Percentiles rank a stretch among this genome's conserved stretches.
Conservation (phyloP, 1,140 invertebrate species). For the Ceratosolen solmsi region DNA sequence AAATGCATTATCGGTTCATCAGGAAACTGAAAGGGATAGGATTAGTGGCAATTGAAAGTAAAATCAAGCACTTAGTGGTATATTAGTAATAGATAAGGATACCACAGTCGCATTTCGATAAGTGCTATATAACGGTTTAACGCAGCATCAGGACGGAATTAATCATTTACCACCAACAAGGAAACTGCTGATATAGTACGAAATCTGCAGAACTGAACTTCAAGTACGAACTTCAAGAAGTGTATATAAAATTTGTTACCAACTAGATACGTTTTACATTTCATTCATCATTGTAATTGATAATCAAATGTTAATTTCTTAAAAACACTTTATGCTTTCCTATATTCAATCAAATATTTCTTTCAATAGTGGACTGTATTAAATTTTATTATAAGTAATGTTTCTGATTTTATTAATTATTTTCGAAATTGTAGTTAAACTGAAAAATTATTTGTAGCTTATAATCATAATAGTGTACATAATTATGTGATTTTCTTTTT, state of each 20-base stretch:
- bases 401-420: too few relatives aligned
- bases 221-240: slow-evolving; percentile 3
- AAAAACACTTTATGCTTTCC: too few relatives aligned
- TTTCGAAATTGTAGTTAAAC: too few relatives aligned
- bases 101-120: slow-evolving; percentile 63
- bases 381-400: too few relatives aligned
- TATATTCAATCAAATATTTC: too few relatives aligned
- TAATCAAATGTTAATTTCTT: background rate
- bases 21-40: slow-evolving; percentile 63
- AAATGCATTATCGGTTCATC: background rate
- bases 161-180: background rate
- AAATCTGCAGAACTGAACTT: slow-evolving; percentile 44
- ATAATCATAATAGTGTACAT: too few relatives aligned
- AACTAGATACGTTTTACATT: background rate
- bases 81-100: slow-evolving; percentile 59
- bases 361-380: too few relatives aligned
- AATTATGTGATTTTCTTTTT: too few relatives aligned
- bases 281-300: background rate
- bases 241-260: too few relatives aligned
- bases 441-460: too few relatives aligned
- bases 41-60: slow-evolving; percentile 60
- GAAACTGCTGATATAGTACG: background rate
- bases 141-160: slow-evolving; percentile 18
- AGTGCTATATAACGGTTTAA: slow-evolving; percentile 40
- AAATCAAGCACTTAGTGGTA: slow-evolving; percentile 62